A percentile compares a stretch with the other conserved stretches of the same genome.
Conservation (phyloP, 1,140 invertebrate genomes). For the Drosophila eugracilis region DNA sequence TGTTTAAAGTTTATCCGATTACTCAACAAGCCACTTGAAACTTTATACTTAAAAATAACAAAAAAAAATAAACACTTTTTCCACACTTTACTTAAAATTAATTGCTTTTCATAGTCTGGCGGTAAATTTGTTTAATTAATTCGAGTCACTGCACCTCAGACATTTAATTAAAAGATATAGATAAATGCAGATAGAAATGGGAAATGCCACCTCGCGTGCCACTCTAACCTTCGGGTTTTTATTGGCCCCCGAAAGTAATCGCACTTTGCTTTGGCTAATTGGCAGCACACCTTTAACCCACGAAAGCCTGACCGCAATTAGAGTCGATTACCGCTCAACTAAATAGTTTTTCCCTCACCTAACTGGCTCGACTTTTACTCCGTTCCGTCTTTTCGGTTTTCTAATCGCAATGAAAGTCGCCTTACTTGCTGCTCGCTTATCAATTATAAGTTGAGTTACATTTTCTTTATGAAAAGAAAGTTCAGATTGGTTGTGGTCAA, state of each 20-base stretch:
- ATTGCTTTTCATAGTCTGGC: conserved; percentile 24
- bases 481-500: conserved; percentile 9
- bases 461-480: conserved; percentile 30
- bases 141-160: conserved; percentile 22
- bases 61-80: conserved; percentile 37
- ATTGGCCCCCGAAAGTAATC: conserved; percentile 45
- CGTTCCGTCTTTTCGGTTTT: conserved; percentile 42
- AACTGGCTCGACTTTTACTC: conserved; percentile 33
- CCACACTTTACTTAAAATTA: conserved; percentile 27
- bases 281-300: conserved; percentile 70
- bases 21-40: conserved; percentile 43
- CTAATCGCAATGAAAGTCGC: conserved; percentile 63
- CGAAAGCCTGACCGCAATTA: conserved; percentile 51
- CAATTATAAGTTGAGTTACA: conserved; percentile 49
- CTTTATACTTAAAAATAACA: background rate
- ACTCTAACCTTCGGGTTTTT: conserved; percentile 23
- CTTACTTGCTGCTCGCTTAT: conserved; percentile 37
- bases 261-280: conserved; percentile 56
- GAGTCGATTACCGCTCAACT: conserved; percentile 46
- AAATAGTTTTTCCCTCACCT: conserved; percentile 40
- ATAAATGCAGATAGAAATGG: conserved; percentile 31
- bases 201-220: conserved; percentile 46
- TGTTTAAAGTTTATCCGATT: conserved; percentile 20
- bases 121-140: conserved; percentile 60
- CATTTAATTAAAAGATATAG: conserved; percentile 42